Conservation (phyloP, 2,888 invertebrate genomes). For the Tenthredo distinguenda region DNA sequence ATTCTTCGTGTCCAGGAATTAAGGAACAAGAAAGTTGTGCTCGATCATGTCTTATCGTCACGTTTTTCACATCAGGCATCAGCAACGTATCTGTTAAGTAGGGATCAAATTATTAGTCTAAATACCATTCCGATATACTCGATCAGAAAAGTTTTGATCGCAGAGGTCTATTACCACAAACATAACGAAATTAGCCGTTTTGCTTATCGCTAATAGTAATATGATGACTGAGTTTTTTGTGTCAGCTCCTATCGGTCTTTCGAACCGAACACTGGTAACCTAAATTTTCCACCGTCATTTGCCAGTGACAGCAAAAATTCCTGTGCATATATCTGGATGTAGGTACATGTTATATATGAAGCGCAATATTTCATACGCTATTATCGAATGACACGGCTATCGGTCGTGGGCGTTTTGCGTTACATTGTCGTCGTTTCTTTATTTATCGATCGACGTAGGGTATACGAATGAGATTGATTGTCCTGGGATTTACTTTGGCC, state of each 20-base stretch:
- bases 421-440: background rate
- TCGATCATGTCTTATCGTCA: conserved; percentile 53
- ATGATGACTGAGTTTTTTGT: background rate
- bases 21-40: conserved; percentile 60
- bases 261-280: background rate
- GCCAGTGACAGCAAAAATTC: background rate
- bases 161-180: background rate
- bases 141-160: background rate
- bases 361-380: conserved; percentile 15
- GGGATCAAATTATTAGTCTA: conserved; percentile 1
- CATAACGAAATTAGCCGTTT: background rate
- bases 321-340: background rate
- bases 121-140: background rate
- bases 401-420: background rate
- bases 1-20: conserved; percentile 63
- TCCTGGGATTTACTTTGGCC: background rate
- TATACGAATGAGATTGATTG: background rate
- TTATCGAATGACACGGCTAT: background rate
- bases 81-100: conserved; percentile 13
- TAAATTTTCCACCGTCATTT: background rate
- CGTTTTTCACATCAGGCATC: conserved; percentile 58
- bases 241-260: background rate
- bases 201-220: background rate
- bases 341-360: background rate
- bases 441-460: background rate